Evolutionary conservation across 2,113 vertebrate species (phyloP).

Genomic region (Cyprinodon brontotheroides): DNA sequence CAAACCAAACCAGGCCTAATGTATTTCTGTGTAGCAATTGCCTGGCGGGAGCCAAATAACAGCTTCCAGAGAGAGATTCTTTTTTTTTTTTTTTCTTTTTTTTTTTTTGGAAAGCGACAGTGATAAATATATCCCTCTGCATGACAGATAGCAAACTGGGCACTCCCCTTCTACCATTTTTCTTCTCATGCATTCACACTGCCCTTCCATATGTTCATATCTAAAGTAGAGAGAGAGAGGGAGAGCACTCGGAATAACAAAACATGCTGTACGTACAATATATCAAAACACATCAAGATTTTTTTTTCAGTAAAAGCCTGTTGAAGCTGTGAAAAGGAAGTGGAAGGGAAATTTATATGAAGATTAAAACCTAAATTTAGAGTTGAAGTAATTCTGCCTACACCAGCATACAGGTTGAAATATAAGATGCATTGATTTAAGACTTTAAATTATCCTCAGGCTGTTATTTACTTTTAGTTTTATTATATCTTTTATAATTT

Average conservation of each 20-base stretch:
- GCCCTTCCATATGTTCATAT: constrained; percentile 61
- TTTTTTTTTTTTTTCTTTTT: constrained; percentile 43
- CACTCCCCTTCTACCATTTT: constrained; percentile 37
- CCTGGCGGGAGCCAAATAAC: constrained; percentile 71
- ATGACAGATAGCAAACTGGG: constrained; percentile 58
- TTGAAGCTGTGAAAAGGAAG: neutral
- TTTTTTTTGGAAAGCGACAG: constrained; percentile 48
- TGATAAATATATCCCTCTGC: constrained; percentile 68
- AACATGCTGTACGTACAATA: constrained; percentile 1
- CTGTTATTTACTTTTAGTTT: no score
- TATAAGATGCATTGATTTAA: neutral
- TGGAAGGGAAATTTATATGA: neutral
- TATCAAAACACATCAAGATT: neutral
- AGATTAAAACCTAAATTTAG: neutral
- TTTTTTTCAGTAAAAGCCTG: neutral
- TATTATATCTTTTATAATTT: no score
- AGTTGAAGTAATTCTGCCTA: neutral
- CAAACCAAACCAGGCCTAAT: constrained; percentile 69
- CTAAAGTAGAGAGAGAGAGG: constrained; percentile 40
- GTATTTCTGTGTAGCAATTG: constrained; percentile 67
- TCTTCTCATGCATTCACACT: constrained; percentile 45
- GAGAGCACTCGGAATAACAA: constrained; percentile 24
- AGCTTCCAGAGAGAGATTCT: constrained; percentile 61
- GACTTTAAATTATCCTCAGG: no score
- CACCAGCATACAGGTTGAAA: neutral